These are phyloP conservation scores for Pteria penguin DNA, from an alignment of 2,888 invertebrate species.

Conservation along the genomic window DNA sequence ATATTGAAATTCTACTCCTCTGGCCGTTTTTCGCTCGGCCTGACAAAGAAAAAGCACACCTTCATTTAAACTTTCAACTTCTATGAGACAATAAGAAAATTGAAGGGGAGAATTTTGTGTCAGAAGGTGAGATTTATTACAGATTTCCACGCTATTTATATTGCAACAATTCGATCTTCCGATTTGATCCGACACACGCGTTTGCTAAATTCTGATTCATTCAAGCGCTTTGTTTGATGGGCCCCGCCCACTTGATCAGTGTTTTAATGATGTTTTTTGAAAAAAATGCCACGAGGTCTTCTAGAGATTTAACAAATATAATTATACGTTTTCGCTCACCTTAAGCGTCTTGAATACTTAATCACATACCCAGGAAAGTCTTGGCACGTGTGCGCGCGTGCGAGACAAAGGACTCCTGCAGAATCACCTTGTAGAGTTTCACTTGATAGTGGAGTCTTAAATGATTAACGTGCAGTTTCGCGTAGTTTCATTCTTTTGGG, in stretches of 20 bases:
- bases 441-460: slow-evolving; percentile 1
- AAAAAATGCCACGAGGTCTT: not conserved
- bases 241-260: slow-evolving; percentile 1
- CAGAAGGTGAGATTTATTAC: not conserved
- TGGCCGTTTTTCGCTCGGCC: too few species aligned
- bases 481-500: not conserved
- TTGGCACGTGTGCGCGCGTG: slow-evolving; percentile 10
- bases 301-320: slow-evolving; percentile 26
- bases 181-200: not conserved
- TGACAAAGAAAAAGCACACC: too few species aligned
- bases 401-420: slow-evolving; percentile 14
- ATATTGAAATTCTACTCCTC: too few species aligned
- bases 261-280: not conserved
- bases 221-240: not conserved
- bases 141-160: not conserved
- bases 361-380: slow-evolving; percentile 19
- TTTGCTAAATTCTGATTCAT: not conserved
- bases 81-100: not conserved
- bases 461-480: not conserved
- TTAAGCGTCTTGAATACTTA: slow-evolving; percentile 20
- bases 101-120: not conserved
- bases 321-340: slow-evolving; percentile 22
- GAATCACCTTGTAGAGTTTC: slow-evolving; percentile 7
- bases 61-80: not conserved
- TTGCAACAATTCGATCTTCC: not conserved